Conservation (phyloP, 2,113 vertebrate genomes). For the Ginglymostoma cirratum region DNA sequence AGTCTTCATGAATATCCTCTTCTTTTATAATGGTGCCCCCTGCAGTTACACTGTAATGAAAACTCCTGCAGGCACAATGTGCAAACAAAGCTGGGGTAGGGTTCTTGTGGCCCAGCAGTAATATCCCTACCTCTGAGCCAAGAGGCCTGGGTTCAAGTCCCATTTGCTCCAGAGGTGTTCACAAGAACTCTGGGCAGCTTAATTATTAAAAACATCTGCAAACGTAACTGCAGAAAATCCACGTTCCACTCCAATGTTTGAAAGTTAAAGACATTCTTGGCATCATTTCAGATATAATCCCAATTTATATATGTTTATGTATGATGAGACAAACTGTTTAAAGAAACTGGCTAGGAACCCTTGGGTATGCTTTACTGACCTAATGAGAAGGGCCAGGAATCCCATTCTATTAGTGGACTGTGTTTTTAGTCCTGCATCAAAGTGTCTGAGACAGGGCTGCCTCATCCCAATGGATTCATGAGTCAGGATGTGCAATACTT, state of each 20-base stretch:
- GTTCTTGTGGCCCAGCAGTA: too few relatives aligned
- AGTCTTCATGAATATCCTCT: not conserved
- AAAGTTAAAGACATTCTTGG: not conserved
- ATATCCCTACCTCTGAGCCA: too few relatives aligned
- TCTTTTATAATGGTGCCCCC: constrained; percentile 35
- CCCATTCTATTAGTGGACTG: not conserved
- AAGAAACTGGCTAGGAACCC: too few relatives aligned
- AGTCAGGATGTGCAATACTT: not conserved
- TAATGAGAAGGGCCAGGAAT: not conserved
- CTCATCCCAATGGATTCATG: not conserved
- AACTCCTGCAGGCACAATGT: too few relatives aligned
- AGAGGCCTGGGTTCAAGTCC: too few relatives aligned
- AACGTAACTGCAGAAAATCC: not conserved
- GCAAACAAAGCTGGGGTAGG: too few relatives aligned
- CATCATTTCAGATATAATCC: not conserved
- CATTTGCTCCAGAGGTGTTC: too few relatives aligned
- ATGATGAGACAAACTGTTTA: not conserved
- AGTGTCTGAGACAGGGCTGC: not conserved
- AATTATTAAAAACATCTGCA: too few relatives aligned
- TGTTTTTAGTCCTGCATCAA: not conserved
- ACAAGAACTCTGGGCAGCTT: too few relatives aligned
- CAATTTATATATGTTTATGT: not conserved
- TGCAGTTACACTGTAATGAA: not conserved
- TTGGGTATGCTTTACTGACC: not conserved
- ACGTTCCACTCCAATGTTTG: not conserved